Evolutionary conservation across 2,113 vertebrate genomes (phyloP).

Genomic region (Scomber colias): DNA sequence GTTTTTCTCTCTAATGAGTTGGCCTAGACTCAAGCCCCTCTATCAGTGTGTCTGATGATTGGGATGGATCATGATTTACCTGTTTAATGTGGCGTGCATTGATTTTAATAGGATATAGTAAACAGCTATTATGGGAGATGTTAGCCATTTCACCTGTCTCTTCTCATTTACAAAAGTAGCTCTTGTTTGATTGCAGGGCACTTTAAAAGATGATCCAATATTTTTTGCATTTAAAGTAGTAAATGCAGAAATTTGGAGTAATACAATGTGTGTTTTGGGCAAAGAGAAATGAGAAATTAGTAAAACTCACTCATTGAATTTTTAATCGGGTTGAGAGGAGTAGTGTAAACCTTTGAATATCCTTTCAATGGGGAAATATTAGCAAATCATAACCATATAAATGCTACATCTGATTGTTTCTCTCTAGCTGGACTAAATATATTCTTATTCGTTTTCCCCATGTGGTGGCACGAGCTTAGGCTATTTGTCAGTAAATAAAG

Average conservation of each 20-base stretch:
- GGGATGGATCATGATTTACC: too few species aligned
- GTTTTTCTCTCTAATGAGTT: neutral
- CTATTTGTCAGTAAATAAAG: too few species aligned
- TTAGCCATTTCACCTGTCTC: neutral
- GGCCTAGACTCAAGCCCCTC: neutral
- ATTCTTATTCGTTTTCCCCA: too few species aligned
- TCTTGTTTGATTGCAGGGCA: too few species aligned
- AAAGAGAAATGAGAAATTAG: neutral
- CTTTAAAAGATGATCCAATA: slow-evolving; percentile 1
- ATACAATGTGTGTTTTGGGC: neutral
- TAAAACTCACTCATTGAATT: neutral
- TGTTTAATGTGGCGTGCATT: neutral
- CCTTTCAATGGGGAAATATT: too few species aligned
- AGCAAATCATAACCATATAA: too few species aligned
- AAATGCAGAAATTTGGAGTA: neutral
- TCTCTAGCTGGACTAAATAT: too few species aligned
- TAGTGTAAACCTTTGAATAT: too few species aligned
- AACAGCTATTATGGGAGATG: neutral
- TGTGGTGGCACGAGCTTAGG: too few species aligned
- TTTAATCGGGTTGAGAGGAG: too few species aligned
- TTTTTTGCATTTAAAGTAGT: neutral
- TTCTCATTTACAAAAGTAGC: neutral
- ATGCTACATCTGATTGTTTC: too few species aligned
- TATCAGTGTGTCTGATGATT: neutral
- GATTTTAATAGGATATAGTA: neutral